phyloP scores from a whole-genome alignment of 2,797 vertebrate species.

The Neostethus bicornis region DNA sequence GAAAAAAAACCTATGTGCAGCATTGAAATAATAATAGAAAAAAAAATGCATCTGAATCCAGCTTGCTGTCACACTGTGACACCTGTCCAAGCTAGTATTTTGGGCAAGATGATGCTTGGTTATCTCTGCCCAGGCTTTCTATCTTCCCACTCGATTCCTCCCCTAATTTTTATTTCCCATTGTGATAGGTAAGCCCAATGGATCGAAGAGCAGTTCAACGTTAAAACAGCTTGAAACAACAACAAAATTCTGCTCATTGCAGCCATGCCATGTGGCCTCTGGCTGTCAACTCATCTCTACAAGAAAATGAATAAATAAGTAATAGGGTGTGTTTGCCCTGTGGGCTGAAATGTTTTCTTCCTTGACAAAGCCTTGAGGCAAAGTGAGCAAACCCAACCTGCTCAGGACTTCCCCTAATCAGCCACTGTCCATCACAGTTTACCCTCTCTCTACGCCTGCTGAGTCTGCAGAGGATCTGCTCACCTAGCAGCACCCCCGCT shows the following conservation, averaged over 20 bases:
- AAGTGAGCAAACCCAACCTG: slow-evolving; percentile 48
- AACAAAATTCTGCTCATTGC: slow-evolving; percentile 54
- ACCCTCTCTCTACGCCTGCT: slow-evolving; percentile 38
- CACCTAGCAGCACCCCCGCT: slow-evolving; percentile 19
- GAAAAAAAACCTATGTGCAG: not conserved
- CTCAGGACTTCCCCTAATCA: slow-evolving; percentile 72
- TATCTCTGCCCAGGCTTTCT: slow-evolving; percentile 5
- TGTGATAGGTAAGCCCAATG: slow-evolving; percentile 26
- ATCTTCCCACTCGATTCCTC: slow-evolving; percentile 2
- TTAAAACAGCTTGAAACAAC: slow-evolving; percentile 44
- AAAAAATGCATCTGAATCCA: not conserved
- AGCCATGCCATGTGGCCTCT: slow-evolving; percentile 16
- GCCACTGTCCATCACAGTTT: slow-evolving; percentile 70
- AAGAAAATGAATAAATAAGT: slow-evolving; percentile 66
- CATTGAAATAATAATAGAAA: not conserved
- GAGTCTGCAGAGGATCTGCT: slow-evolving; percentile 27
- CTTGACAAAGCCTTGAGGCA: slow-evolving; percentile 70
- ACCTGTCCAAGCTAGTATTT: slow-evolving; percentile 26
- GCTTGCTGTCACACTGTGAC: slow-evolving; percentile 23
- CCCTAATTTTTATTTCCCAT: slow-evolving; percentile 52
- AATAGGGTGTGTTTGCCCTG: slow-evolving; percentile 44
- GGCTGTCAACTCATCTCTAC: slow-evolving; percentile 64
- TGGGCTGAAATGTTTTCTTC: slow-evolving; percentile 59
- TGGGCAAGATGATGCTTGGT: slow-evolving; percentile 7
- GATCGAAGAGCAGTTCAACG: slow-evolving; percentile 21